Evolutionary conservation across 2,113 vertebrate genomes (phyloP).

Genomic region (Cairina moschata): DNA sequence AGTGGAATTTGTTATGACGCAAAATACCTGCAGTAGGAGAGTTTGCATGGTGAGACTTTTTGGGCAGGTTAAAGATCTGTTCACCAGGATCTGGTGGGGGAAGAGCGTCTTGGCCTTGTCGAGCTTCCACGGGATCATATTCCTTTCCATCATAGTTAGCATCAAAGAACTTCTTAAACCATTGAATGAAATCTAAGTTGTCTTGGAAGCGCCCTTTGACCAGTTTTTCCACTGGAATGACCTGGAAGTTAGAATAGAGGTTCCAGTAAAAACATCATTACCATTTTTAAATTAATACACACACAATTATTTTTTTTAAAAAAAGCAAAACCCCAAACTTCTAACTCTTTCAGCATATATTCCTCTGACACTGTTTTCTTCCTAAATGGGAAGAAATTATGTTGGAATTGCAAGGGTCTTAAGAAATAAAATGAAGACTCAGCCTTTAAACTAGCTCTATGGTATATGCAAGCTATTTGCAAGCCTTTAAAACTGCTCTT

Average conservation of each 20-base stretch:
- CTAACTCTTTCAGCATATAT: neutral
- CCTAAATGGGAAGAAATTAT: neutral
- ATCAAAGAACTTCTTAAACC: constrained; percentile 99
- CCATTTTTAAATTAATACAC: neutral
- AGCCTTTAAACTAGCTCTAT: neutral
- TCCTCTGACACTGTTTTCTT: neutral
- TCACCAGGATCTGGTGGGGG: constrained; percentile 97
- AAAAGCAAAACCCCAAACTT: neutral
- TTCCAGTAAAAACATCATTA: neutral
- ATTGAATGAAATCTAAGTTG: constrained; percentile 99
- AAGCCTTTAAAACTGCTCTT: neutral
- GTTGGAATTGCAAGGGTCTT: neutral
- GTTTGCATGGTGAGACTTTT: constrained; percentile 96
- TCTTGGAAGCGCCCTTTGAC: constrained; percentile 99
- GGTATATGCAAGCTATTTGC: neutral
- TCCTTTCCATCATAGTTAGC: constrained; percentile 99
- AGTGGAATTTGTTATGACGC: neutral
- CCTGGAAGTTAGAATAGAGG: constrained; percentile 75
- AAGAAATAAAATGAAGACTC: neutral
- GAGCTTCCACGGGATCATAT: constrained; percentile 92
- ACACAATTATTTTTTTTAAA: no score
- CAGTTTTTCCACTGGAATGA: constrained; percentile 98
- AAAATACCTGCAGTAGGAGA: constrained; percentile 94
- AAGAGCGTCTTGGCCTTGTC: constrained; percentile 97
- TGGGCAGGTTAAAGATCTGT: constrained; percentile 99